phyloP scores from a whole-genome alignment of 2,888 invertebrate species.

The Myopa tessellatipennis region DNA sequence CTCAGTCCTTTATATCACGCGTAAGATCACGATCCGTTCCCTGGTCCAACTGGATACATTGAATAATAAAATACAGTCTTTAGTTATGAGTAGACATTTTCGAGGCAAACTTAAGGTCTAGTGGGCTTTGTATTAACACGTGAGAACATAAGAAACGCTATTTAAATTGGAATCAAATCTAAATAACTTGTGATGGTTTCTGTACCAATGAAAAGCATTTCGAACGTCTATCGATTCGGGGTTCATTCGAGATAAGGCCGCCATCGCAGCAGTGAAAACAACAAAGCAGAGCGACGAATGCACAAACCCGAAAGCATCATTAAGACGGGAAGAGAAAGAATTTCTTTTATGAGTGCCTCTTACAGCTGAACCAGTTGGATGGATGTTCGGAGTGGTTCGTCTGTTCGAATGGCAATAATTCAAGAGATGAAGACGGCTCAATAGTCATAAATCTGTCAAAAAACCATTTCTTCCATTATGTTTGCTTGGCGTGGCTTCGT shows the following conservation, averaged over 20 bases:
- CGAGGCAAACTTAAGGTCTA: too few relatives aligned
- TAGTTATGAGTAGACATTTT: too few relatives aligned
- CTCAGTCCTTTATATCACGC: too few relatives aligned
- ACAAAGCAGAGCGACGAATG: conserved; percentile 13
- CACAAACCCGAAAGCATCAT: not conserved
- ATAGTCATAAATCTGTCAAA: conserved; percentile 42
- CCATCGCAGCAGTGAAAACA: not conserved
- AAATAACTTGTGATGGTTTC: too few relatives aligned
- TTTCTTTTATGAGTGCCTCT: conserved; percentile 43
- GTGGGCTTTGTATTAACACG: too few relatives aligned
- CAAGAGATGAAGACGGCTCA: conserved; percentile 46
- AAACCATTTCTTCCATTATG: conserved; percentile 65
- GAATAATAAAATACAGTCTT: too few relatives aligned
- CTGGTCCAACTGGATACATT: too few relatives aligned
- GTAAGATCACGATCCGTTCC: too few relatives aligned
- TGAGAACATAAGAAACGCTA: too few relatives aligned
- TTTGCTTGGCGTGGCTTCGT: conserved; percentile 46
- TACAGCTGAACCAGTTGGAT: conserved; percentile 21
- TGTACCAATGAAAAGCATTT: too few relatives aligned
- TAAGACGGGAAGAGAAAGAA: conserved; percentile 38
- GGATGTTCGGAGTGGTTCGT: conserved; percentile 52
- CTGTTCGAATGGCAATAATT: conserved; percentile 69
- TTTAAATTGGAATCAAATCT: too few relatives aligned
- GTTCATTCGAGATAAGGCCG: not conserved
- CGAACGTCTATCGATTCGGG: too few relatives aligned